Percentiles rank a stretch among this genome's conserved stretches.
phyloP scores from a whole-genome alignment of 2,888 invertebrate genomes.

The Machimus atricapillus region DNA sequence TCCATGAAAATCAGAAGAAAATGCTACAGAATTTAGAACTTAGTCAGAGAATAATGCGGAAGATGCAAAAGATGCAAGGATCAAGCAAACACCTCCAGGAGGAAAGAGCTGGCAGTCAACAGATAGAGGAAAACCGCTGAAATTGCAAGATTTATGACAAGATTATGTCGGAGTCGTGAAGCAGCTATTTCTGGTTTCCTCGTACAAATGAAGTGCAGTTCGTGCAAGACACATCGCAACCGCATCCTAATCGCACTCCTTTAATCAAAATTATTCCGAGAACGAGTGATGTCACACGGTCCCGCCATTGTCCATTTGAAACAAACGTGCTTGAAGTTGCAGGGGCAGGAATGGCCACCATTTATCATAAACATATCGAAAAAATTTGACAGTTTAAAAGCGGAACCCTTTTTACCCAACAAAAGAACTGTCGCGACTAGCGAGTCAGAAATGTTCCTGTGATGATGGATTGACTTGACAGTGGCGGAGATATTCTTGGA shows the following conservation, averaged over 20 bases:
- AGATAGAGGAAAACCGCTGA: not conserved
- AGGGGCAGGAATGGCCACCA: not conserved
- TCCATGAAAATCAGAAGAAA: not conserved
- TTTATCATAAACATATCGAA: not conserved
- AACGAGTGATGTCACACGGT: not conserved
- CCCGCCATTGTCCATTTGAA: not conserved
- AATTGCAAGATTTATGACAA: not conserved
- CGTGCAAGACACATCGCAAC: not conserved
- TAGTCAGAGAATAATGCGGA: not conserved
- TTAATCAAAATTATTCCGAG: not conserved
- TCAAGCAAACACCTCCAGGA: not conserved
- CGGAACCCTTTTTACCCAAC: not conserved
- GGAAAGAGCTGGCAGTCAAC: not conserved
- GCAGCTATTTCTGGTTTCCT: not conserved
- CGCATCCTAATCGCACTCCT: not conserved
- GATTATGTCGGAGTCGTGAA: not conserved
- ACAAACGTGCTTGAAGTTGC: not conserved
- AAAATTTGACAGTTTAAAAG: not conserved
- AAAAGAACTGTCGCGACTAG: not conserved
- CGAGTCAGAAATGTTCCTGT: not conserved
- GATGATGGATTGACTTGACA: not conserved
- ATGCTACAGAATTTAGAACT: not conserved
- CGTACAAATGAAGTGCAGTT: not conserved
- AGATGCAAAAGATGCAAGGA: not conserved
- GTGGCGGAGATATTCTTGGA: not conserved